Conservation (phyloP, 2,888 invertebrate genomes). For the Cataglyphis altisquamis region DNA sequence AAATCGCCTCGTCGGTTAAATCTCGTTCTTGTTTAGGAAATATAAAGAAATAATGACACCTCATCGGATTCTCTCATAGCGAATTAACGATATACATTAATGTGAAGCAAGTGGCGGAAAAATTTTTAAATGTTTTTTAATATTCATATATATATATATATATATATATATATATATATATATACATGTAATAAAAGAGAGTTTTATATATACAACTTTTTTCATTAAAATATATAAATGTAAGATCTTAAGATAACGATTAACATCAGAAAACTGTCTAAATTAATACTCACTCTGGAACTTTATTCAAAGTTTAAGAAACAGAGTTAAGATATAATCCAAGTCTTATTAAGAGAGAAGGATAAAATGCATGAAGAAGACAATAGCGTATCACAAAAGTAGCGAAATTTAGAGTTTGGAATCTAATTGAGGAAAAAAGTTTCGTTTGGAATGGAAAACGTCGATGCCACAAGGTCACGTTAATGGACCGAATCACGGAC, state of each 20-base stretch:
- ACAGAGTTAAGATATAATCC: background rate
- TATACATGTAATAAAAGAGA: background rate
- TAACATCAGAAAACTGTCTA: background rate
- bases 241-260: background rate
- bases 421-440: conserved; percentile 29
- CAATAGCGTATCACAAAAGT: background rate
- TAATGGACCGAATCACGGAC: conserved; percentile 81
- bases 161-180: background rate
- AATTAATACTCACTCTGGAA: background rate
- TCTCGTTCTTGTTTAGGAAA: background rate
- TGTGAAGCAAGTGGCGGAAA: background rate
- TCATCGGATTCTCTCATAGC: background rate
- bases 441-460: conserved; percentile 41
- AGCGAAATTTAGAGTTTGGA: background rate
- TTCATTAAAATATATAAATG: background rate
- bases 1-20: conserved; percentile 15
- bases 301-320: background rate
- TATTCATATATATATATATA: background rate
- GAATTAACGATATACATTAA: background rate
- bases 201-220: background rate
- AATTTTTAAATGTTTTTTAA: background rate
- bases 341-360: background rate
- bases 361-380: background rate
- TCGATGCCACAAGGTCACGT: conserved; percentile 70
- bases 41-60: background rate